phyloP scores from a whole-genome alignment of 2,113 vertebrate species.

The Aythya baeri region DNA sequence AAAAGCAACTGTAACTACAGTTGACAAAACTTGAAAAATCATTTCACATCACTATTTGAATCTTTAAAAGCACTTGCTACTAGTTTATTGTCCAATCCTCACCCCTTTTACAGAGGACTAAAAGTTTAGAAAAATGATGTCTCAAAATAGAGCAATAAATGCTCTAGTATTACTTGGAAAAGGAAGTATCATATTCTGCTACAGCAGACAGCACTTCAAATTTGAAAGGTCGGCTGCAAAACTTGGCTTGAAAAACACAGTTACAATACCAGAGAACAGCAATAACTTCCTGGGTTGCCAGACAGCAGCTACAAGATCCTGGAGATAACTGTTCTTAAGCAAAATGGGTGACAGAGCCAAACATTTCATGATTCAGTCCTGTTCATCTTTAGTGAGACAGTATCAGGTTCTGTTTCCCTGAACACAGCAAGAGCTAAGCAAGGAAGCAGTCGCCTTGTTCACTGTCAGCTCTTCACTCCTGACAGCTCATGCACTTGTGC shows the following conservation, averaged over 20 bases:
- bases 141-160: slow-evolving; percentile 27
- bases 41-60: neutral
- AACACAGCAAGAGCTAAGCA: neutral
- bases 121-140: neutral
- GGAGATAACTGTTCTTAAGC: neutral
- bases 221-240: slow-evolving; percentile 56
- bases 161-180: neutral
- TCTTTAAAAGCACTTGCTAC: neutral
- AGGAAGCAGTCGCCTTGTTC: neutral
- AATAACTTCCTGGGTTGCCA: neutral
- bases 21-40: neutral
- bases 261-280: neutral
- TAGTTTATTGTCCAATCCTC: neutral
- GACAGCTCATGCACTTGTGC: neutral
- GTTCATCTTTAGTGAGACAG: neutral
- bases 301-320: neutral
- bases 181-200: neutral
- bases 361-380: neutral
- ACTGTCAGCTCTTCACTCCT: accelerated
- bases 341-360: neutral
- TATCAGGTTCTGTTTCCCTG: neutral
- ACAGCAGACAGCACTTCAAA: slow-evolving; percentile 8
- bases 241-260: slow-evolving; percentile 34
- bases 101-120: neutral
- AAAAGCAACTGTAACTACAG: too few relatives aligned